phyloP scores from a whole-genome alignment of 2,113 vertebrate genomes.

The Cichladusa arquata region DNA sequence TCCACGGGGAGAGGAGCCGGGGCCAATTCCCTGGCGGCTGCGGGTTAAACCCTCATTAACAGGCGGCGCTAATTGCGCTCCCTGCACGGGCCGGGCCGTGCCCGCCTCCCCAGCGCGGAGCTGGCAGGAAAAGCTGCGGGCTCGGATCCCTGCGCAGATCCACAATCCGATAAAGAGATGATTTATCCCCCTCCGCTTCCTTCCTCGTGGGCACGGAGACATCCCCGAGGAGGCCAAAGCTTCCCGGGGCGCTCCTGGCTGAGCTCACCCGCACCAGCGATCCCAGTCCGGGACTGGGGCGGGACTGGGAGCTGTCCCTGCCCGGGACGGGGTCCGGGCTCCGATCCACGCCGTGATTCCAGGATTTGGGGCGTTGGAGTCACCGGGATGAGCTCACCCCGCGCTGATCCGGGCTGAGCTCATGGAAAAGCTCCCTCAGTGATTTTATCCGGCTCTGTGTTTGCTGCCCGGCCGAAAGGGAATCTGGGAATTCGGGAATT shows the following conservation, averaged over 20 bases:
- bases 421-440: background rate
- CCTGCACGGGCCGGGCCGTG: background rate
- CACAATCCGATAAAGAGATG: background rate
- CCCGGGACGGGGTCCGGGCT: accelerated
- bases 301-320: too few species aligned
- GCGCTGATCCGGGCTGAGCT: background rate
- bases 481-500: accelerated
- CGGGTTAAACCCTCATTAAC: constrained; percentile 26
- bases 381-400: background rate
- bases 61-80: constrained; percentile 30
- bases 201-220: constrained; percentile 12
- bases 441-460: background rate
- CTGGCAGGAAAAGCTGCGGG: constrained; percentile 27
- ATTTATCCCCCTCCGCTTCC: constrained; percentile 44
- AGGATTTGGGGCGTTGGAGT: accelerated
- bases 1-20: background rate
- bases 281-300: background rate
- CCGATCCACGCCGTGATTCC: accelerated
- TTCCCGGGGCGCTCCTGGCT: background rate
- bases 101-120: background rate
- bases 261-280: background rate
- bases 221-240: background rate
- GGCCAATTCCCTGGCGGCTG: constrained; percentile 29
- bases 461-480: background rate
- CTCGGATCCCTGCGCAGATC: constrained; percentile 18